These are phyloP conservation scores for Drosophila vallismaia DNA, from an alignment of 2,888 invertebrate genomes.

Conservation along the genomic window DNA sequence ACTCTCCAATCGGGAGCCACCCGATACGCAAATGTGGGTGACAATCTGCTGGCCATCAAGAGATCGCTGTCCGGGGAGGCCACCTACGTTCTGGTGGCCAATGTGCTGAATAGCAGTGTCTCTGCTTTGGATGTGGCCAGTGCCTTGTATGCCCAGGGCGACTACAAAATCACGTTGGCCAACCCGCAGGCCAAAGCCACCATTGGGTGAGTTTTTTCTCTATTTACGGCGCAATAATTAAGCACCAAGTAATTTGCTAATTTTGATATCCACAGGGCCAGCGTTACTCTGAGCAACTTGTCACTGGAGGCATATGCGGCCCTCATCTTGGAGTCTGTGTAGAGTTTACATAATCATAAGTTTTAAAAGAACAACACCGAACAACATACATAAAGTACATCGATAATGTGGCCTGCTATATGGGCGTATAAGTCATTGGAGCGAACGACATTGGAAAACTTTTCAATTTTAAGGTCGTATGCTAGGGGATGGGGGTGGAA, in stretches of 20 bases:
- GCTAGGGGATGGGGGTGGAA: slow-evolving; percentile 22
- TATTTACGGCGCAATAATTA: neutral
- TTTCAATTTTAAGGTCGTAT: slow-evolving; percentile 69
- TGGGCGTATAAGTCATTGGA: slow-evolving; percentile 46
- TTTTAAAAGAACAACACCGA: slow-evolving; percentile 19
- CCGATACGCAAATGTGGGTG: slow-evolving; percentile 69
- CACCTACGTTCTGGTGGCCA: slow-evolving; percentile 84
- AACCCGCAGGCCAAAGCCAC: slow-evolving; percentile 69
- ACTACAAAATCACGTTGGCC: slow-evolving; percentile 64
- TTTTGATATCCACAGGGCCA: slow-evolving; percentile 51
- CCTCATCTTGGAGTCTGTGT: slow-evolving; percentile 78
- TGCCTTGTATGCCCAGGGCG: slow-evolving; percentile 55
- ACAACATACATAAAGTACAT: slow-evolving; percentile 26
- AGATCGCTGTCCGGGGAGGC: slow-evolving; percentile 74
- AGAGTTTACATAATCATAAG: slow-evolving; percentile 53
- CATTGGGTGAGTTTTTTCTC: slow-evolving; percentile 68
- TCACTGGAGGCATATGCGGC: slow-evolving; percentile 76
- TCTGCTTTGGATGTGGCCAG: slow-evolving; percentile 81
- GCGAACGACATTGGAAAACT: slow-evolving; percentile 55
- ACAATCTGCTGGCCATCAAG: slow-evolving; percentile 77
- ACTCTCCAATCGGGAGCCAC: slow-evolving; percentile 75
- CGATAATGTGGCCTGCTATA: slow-evolving; percentile 26
- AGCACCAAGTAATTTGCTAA: slow-evolving; percentile 6
- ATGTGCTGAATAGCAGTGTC: slow-evolving; percentile 81
- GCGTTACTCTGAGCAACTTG: slow-evolving; percentile 59